Evolutionary conservation across 1,140 invertebrate genomes (phyloP).

Genomic region (Aphis craccivora): DNA sequence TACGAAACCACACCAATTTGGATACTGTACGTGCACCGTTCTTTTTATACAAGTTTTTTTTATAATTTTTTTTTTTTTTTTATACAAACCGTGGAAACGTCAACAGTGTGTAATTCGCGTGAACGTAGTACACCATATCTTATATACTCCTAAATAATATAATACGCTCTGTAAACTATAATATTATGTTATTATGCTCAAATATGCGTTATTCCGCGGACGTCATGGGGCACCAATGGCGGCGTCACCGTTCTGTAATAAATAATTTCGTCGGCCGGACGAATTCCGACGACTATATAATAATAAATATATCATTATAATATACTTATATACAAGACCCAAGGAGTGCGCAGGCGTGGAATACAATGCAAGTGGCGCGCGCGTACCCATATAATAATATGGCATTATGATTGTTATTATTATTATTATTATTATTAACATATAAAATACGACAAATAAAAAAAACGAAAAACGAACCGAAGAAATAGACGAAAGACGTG

Average conservation of each 20-base stretch:
- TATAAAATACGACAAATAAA: slow-evolving; percentile 3
- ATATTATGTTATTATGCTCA: slow-evolving; percentile 1
- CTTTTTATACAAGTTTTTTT: neutral
- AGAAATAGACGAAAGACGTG: neutral
- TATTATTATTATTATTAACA: neutral
- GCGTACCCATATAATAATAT: neutral
- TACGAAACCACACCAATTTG: neutral
- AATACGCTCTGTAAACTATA: neutral
- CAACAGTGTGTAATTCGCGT: neutral
- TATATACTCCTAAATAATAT: neutral
- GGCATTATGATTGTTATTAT: neutral
- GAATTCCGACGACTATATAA: neutral
- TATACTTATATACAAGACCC: neutral
- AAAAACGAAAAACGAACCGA: neutral
- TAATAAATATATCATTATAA: neutral
- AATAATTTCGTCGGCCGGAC: neutral
- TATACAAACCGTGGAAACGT: neutral
- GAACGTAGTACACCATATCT: neutral
- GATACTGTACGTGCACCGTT: neutral
- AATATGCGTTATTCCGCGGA: neutral
- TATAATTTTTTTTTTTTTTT: neutral
- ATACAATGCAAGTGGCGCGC: neutral
- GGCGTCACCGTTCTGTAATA: neutral
- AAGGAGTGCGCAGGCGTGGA: neutral
- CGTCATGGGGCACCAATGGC: neutral